Base-by-base conservation (phyloP, 2,888 invertebrate species). In the Chloromyia formosa region DNA sequence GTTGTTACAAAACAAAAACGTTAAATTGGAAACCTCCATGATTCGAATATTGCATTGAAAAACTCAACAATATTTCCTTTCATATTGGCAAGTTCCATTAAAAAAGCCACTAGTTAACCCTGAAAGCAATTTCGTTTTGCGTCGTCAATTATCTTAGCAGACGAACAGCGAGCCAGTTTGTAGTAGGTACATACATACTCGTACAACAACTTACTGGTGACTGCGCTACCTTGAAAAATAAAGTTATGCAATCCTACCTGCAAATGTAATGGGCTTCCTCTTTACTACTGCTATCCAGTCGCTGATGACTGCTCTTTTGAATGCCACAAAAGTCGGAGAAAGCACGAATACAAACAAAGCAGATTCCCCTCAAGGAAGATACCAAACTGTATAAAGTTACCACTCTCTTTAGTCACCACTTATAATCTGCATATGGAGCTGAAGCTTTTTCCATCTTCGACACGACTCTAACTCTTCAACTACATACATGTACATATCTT, bases 101-200 rank as follows among this genome's bases (percentile, higher is more conserved):
- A 66, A 35, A 35, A 62, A 66, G 66, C 49, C 66, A 66, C 66
- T 66, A 49, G 66, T 66, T 66, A 66, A 66, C 66, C 66, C 66
- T 66, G 66, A 66, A 66, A 66, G 7, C 49, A 49, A 35, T 49
- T 49, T 42, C 18, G 23, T 42, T 40, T 42, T 23, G 62, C 18
- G 40, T 64, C n/a, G 18, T 23, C 14, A 49, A 23, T 23, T 66
- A 45, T 66, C 49, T 66, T 27, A 45, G 49, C 49, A n/a, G 2
- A 35, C 27, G 7, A 35, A 7, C 27, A 2, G 2, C 27, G 27
- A 35, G 27, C 27, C 7, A 35, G 27, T 35, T 35, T 35, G 3
- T 35, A 35, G 27, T 35, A 35, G 7, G 27, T 35, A 7, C 27
- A 35, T 35, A 35, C 27, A 35, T 35, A 35, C 27, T 35, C 27